Evolutionary conservation across 2,113 vertebrate species (phyloP).

Genomic region (Syrmaticus mikado): DNA sequence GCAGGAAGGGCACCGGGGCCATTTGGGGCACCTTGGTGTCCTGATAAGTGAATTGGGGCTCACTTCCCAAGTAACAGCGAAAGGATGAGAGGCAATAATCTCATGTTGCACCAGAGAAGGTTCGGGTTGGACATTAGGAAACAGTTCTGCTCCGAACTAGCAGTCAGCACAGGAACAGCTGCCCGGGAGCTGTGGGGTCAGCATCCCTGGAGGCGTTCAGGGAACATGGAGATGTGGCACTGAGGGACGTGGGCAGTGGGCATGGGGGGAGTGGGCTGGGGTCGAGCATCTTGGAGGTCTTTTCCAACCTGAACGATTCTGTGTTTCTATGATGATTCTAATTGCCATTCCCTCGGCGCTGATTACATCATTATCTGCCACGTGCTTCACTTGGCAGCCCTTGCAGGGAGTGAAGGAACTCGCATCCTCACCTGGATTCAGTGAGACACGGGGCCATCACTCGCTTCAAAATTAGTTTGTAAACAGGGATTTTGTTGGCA

Average conservation of each 20-base stretch:
- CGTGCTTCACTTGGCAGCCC: fast-evolving
- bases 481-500: neutral
- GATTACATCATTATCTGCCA: fast-evolving
- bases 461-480: neutral
- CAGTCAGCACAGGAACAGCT: no score
- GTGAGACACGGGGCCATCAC: fast-evolving
- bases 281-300: neutral
- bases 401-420: fast-evolving
- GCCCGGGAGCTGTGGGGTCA: no score
- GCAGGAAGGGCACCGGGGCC: neutral
- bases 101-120: no score
- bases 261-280: no score
- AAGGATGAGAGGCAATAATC: no score
- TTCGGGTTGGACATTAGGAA: no score
- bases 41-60: fast-evolving
- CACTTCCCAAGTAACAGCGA: no score
- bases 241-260: no score
- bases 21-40: neutral
- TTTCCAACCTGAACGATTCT: neutral
- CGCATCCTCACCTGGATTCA: fast-evolving
- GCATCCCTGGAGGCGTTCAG: no score
- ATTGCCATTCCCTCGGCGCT: fast-evolving
- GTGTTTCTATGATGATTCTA: neutral
- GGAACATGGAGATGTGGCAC: no score
- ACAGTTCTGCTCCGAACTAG: no score